These are phyloP conservation scores for Toxonevra muliebris DNA, from an alignment of 2,888 invertebrate species.

Conservation along the genomic window DNA sequence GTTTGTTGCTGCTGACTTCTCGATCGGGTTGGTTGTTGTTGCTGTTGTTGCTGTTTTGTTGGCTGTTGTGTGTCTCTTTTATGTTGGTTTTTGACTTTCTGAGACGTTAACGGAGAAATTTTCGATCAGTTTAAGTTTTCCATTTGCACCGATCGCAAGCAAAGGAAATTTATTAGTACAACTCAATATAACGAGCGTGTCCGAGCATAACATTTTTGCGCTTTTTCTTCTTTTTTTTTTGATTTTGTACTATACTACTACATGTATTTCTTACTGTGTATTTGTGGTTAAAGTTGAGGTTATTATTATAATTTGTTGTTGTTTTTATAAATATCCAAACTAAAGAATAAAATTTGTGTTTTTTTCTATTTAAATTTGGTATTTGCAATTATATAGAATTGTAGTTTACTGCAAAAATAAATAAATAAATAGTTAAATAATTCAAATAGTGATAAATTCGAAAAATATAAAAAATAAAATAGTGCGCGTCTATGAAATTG, in stretches of 20 bases:
- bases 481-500: neutral
- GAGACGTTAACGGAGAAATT: conserved; percentile 61
- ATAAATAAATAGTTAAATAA: neutral
- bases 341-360: no score
- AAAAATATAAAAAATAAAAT: neutral
- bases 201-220: conserved; percentile 24
- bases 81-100: conserved; percentile 47
- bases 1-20: conserved; percentile 15
- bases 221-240: conserved; percentile 3
- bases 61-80: conserved; percentile 20
- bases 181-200: conserved; percentile 15
- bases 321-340: no score
- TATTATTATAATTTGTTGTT: no score
- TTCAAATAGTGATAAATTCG: neutral
- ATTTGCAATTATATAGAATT: neutral
- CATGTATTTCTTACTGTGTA: neutral
- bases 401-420: neutral
- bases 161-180: conserved; percentile 41
- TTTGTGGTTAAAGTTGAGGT: neutral
- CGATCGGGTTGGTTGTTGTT: conserved; percentile 18
- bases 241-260: neutral
- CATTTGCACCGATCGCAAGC: conserved; percentile 62
- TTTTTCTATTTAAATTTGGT: neutral
- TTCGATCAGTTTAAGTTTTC: conserved; percentile 64
- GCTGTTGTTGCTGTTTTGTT: conserved; percentile 23